Evolutionary conservation across 2,888 invertebrate species (phyloP).

Genomic region (Cenopis cana): DNA sequence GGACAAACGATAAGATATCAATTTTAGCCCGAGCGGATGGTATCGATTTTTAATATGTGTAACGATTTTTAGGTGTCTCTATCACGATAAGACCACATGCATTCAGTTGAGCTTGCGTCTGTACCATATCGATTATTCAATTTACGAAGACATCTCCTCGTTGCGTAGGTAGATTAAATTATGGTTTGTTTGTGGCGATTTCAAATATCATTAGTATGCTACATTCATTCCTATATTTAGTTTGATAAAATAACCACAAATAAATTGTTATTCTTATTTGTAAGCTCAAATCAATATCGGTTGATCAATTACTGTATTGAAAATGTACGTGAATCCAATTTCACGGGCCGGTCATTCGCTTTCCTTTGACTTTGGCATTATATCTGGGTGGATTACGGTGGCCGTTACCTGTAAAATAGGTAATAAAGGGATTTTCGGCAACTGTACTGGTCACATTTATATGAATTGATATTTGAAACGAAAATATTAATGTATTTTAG

Average conservation of each 20-base stretch:
- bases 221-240: not conserved
- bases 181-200: not conserved
- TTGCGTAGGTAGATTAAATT: too few species aligned
- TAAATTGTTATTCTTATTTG: not conserved
- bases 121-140: not conserved
- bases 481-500: too few species aligned
- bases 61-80: not conserved
- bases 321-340: conserved; percentile 51
- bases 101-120: not conserved
- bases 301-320: conserved; percentile 34
- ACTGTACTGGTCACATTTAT: conserved; percentile 1
- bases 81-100: not conserved
- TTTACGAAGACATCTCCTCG: not conserved
- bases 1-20: conserved; percentile 33
- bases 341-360: conserved; percentile 47
- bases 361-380: conserved; percentile 35
- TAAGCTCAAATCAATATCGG: conserved; percentile 4
- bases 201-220: too few species aligned
- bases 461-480: too few species aligned
- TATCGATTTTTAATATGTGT: not conserved
- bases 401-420: not conserved
- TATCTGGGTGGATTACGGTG: not conserved
- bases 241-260: not conserved
- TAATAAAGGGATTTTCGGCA: conserved; percentile 19
- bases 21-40: not conserved